Conservation (phyloP, 2,113 vertebrate species). For the Pica pica region DNA sequence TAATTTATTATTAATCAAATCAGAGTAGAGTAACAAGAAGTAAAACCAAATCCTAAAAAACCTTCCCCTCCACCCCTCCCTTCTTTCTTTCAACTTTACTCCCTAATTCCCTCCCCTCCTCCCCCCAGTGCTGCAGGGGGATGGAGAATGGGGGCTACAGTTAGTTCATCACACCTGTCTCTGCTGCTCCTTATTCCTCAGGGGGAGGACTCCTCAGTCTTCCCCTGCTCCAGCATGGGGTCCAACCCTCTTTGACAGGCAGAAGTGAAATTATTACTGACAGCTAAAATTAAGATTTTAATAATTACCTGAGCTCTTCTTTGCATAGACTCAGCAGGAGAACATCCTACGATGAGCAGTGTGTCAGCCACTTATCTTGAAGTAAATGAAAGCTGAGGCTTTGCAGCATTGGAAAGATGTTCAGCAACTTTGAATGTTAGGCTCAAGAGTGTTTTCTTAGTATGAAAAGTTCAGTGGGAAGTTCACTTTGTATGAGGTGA, state of each 20-base stretch:
- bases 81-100: not conserved
- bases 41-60: not conserved
- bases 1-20: not conserved
- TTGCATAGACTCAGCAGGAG: constrained; percentile 36
- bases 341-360: not conserved
- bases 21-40: not conserved
- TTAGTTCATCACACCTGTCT: not conserved
- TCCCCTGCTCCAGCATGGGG: not conserved
- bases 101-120: not conserved
- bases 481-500: not conserved
- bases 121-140: not conserved
- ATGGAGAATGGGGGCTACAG: not conserved
- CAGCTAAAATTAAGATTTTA: constrained; percentile 38
- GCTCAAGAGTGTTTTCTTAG: not conserved
- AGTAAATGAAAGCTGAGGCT: constrained; percentile 16
- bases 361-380: not conserved
- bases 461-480: not conserved
- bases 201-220: not conserved
- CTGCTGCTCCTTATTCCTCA: not conserved
- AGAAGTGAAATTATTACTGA: constrained; percentile 27
- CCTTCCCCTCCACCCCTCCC: not conserved
- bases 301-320: constrained; percentile 2
- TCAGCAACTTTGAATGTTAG: not conserved
- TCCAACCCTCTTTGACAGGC: not conserved
- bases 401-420: not conserved